A percentile compares a stretch with the other conserved stretches of the same genome.
phyloP scores from a whole-genome alignment of 2,113 vertebrate genomes.

The Crotalus viridis region DNA sequence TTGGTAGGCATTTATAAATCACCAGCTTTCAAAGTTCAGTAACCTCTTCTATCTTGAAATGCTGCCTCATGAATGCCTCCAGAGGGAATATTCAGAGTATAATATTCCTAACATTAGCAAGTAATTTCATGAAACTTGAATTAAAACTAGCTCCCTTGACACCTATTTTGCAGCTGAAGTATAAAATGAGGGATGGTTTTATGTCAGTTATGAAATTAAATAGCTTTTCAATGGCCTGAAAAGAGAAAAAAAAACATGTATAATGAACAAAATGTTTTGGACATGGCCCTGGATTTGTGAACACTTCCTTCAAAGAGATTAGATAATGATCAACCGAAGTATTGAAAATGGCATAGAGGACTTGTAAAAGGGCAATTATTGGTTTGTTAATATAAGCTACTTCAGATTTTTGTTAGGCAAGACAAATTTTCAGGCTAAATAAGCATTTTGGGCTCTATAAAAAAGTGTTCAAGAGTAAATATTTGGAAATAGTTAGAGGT shows the following conservation, averaged over 20 bases:
- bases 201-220: too few species aligned
- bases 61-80: too few species aligned
- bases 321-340: slow-evolving; percentile 6
- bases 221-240: too few species aligned
- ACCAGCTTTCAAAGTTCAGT: too few species aligned
- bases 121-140: too few species aligned
- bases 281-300: not conserved
- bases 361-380: not conserved
- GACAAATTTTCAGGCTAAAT: not conserved
- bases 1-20: too few species aligned
- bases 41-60: too few species aligned
- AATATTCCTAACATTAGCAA: too few species aligned
- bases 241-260: not conserved
- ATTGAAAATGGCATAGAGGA: not conserved
- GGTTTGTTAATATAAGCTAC: not conserved
- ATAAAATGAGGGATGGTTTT: too few species aligned
- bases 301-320: not conserved
- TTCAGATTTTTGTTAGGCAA: not conserved
- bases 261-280: not conserved
- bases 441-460: not conserved
- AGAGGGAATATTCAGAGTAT: too few species aligned
- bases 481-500: not conserved
- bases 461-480: not conserved
- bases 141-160: too few species aligned
- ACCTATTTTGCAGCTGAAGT: too few species aligned